phyloP scores from a whole-genome alignment of 1,140 invertebrate species.

The Neodiprion pinetum region DNA sequence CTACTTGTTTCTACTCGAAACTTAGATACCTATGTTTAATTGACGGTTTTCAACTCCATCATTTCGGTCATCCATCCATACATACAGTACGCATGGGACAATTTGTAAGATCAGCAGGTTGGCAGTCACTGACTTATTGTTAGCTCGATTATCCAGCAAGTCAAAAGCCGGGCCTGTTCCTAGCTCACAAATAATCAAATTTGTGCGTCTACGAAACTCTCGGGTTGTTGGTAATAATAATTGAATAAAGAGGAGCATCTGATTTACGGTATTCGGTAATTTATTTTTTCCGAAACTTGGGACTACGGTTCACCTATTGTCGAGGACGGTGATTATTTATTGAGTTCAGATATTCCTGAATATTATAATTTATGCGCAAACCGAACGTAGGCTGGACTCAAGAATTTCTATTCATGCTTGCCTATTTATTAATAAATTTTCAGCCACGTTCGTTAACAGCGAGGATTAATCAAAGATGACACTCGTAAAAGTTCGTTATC shows the following conservation, averaged over 20 bases:
- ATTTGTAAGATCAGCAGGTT: too few relatives aligned
- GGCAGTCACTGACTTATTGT: too few relatives aligned
- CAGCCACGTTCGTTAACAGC: conserved; percentile 29
- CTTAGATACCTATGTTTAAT: too few relatives aligned
- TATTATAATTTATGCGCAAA: conserved; percentile 37
- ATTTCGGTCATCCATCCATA: too few relatives aligned
- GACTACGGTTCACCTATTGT: conserved; percentile 19
- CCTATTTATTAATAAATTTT: conserved; percentile 44
- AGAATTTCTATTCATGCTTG: conserved; percentile 36
- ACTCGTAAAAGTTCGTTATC: not conserved
- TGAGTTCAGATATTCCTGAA: conserved; percentile 32
- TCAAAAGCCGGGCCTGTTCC: not conserved
- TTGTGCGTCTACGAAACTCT: not conserved
- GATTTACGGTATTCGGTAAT: conserved; percentile 9
- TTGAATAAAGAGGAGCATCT: not conserved
- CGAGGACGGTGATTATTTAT: conserved; percentile 30
- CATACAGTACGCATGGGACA: too few relatives aligned
- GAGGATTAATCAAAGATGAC: conserved; percentile 25
- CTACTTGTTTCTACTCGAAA: too few relatives aligned
- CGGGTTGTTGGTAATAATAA: not conserved
- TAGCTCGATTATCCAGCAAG: not conserved
- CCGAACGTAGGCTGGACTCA: conserved; percentile 15
- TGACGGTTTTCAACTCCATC: too few relatives aligned
- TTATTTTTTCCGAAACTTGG: conserved; percentile 17
- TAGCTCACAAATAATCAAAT: not conserved